A percentile compares a stretch with the other conserved stretches of the same genome.
These are phyloP conservation scores for Cydia pomonella DNA, from an alignment of 1,140 invertebrate genomes.

Conservation along the genomic window DNA sequence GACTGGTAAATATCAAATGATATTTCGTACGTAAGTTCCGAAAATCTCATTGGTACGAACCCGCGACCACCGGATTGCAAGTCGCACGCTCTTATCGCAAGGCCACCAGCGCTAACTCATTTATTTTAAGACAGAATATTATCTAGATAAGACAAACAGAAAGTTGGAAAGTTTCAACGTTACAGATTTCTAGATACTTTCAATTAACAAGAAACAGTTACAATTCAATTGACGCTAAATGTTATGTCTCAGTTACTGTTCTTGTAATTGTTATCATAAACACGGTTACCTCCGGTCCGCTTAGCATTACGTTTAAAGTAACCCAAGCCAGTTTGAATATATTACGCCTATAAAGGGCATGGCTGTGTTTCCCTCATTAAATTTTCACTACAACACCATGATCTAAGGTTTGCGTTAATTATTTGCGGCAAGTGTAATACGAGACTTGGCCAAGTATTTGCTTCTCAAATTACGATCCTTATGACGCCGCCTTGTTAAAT, in stretches of 20 bases:
- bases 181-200: constrained; percentile 17
- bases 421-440: constrained; percentile 19
- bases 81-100: no score
- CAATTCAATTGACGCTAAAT: constrained; percentile 2
- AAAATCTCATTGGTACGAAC: no score
- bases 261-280: background rate
- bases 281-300: background rate
- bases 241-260: background rate
- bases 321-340: background rate
- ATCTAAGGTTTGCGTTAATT: constrained; percentile 26
- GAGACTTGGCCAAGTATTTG: constrained; percentile 13
- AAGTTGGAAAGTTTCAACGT: constrained; percentile 16
- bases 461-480: constrained; percentile 29
- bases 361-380: background rate
- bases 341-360: constrained; percentile 1
- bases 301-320: background rate
- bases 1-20: no score
- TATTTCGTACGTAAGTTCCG: no score
- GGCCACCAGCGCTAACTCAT: background rate
- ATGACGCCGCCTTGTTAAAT: constrained; percentile 10
- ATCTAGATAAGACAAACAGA: constrained; percentile 20
- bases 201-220: background rate
- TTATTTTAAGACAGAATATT: background rate
- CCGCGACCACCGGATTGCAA: no score
- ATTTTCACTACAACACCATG: constrained; percentile 16